Evolutionary conservation across 2,888 invertebrate species (phyloP), one percentile per base, ranked within the genome.

Genomic region (Cordilura impudica): DNA sequence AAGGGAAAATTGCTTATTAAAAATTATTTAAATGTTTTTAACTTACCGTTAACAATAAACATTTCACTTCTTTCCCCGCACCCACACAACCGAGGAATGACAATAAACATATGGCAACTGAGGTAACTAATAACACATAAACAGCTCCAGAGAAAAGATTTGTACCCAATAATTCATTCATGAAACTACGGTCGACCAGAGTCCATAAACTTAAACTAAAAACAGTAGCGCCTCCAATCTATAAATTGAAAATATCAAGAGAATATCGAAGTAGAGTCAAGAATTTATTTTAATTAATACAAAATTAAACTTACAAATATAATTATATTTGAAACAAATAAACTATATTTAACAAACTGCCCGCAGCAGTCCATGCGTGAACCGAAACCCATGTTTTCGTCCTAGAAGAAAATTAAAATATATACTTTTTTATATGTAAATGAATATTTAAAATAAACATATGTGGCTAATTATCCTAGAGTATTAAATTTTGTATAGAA

Each of bases 41-140:
- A n/a, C 93, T 91, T 91, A 97, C 97, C 91, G 95, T 95, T 71
- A 97, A 92, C 56, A 98, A 93, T 93, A 98, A 94, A 90, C 97
- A 98, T 90, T 96, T 95, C 87, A 97, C 95, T 92, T 98, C 98
- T 88, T 95, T 96, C 53, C 96, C 94, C n/a, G 98, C 97, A 51
- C 98, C 98, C 86, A 96, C 92, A 90, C 97, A 98, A 72, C 98
- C 98, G 81, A 98, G 93, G 89, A 97, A 94, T 8, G 98, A 95
- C 66, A 98, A 92, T 81, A 97, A 86, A 84, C 96, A 93, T 78
- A 97, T 94, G 78, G 96, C 91, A 31, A 94, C 92, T 5, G 98
- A 97, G 76, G 95, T 95, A 19, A 94, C 94, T 61, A 97, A 93
- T 81, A 98, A 91, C 74, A 97, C 95, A 85, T 94, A 95, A 45